Conservation (phyloP, 2,888 invertebrate genomes). For the Andrena bucephala region DNA sequence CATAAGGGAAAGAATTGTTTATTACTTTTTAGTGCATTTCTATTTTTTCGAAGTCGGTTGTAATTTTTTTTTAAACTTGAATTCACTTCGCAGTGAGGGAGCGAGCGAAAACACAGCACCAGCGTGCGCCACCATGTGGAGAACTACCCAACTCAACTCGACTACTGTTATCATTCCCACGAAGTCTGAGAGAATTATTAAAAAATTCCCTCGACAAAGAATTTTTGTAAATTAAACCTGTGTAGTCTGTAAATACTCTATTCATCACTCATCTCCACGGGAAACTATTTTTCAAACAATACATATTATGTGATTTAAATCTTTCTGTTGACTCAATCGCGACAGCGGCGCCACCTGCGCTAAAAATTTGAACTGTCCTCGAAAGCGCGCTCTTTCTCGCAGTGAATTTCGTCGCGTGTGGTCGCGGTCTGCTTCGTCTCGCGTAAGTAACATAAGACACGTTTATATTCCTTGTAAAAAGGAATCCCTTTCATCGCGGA, state of each 20-base stretch:
- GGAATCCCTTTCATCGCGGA: constrained; percentile 27
- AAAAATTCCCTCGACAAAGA: neutral
- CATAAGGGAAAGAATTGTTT: too few species aligned
- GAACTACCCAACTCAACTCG: too few species aligned
- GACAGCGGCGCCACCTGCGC: constrained; percentile 6
- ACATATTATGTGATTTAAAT: neutral
- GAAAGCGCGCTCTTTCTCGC: neutral
- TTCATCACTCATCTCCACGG: rapidly evolving
- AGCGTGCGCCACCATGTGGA: too few species aligned
- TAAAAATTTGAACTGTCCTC: constrained; percentile 3
- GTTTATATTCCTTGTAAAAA: constrained; percentile 44
- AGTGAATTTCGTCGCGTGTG: neutral
- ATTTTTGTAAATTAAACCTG: neutral
- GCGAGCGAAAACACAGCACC: too few species aligned
- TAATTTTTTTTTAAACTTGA: too few species aligned
- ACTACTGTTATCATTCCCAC: too few species aligned
- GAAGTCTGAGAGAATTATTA: neutral
- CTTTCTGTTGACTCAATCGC: neutral
- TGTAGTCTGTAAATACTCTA: too few species aligned
- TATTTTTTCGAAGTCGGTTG: too few species aligned
- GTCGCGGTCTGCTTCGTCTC: neutral
- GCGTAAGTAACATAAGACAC: constrained; percentile 36
- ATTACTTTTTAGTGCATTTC: too few species aligned
- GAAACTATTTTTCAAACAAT: neutral
- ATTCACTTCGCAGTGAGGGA: neutral